Base-by-base conservation (phyloP, 2,797 vertebrate species). In the Danio tinwini region DNA sequence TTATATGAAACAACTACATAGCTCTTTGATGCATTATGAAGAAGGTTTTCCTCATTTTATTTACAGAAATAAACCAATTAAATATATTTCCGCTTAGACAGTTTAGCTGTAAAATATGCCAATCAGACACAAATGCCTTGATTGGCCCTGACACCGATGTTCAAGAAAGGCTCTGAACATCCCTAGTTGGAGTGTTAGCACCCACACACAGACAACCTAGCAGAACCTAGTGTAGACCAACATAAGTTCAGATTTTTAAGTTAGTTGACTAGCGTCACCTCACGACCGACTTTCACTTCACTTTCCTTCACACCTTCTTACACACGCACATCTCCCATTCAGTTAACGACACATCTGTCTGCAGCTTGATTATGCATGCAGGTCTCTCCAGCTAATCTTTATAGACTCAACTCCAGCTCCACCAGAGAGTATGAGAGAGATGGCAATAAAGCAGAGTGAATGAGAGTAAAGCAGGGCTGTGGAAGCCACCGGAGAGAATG, bases 301-400 rank as follows among this genome's bases (percentile, higher is more conserved):
- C 70, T 73, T 73, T n/a, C 53, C 70, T 65, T 74, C 81, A 68
- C 39, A 45, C 14, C 19, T n/a, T 52, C 65, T 71, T 42, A 44
- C 70, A 75, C 55, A 81, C 40, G 42, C 55, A 63, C 40, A 39
- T 89, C 86, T 87, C 81, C 83, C 89, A 91, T 91, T 86, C 90
- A 91, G 90, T 88, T 80, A 90, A 85, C 64, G 84, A 76, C 81
- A 76, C 82, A 87, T 92, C 90, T 90, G 89, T 90, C 84, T 78
- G 84, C 89, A 76, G 77, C 65, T 88, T 82, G 84, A 91, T 91
- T 84, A 89, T 84, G 83, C 89, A 87, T 88, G 83, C 85, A 85
- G 83, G 85, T 85, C 88, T 90, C 76, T 72, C 84, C 73, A 4
- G 84, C 91, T 91, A 90, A 93, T 93, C 92, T 91, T 91, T 90